These are phyloP conservation scores for Oryzias melastigma DNA, from an alignment of 2,113 vertebrate genomes.

Conservation along the genomic window DNA sequence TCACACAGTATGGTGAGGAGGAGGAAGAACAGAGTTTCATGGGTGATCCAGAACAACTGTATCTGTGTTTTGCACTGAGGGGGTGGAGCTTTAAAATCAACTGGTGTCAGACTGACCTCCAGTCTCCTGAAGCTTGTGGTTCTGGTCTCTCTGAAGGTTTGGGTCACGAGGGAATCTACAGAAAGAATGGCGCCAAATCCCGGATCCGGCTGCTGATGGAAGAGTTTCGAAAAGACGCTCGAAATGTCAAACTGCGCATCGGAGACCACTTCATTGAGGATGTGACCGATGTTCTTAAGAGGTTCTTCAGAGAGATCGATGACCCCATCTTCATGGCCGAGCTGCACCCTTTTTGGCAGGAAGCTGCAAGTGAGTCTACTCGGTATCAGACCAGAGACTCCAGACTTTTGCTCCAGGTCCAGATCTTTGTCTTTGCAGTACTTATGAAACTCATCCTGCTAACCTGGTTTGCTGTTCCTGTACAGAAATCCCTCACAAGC, in stretches of 20 bases:
- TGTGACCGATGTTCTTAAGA: conserved; percentile 93
- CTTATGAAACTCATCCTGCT: neutral
- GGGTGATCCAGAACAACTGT: no score
- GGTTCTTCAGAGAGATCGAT: conserved; percentile 95
- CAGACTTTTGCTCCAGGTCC: no score
- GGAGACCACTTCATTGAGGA: conserved; percentile 97
- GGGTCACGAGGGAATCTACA: conserved; percentile 92
- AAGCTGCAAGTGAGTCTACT: conserved; percentile 85
- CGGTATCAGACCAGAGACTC: neutral
- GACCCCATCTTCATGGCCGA: conserved; percentile 91
- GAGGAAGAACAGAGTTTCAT: no score
- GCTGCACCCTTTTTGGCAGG: conserved; percentile 89
- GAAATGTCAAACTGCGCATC: conserved; percentile 92
- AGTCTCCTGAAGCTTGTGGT: neutral
- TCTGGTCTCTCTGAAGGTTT: conserved; percentile 75
- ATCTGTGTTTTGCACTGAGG: no score
- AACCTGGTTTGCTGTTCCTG: neutral
- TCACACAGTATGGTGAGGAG: conserved; percentile 92
- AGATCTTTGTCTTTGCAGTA: no score
- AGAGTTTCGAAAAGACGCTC: conserved; percentile 91
- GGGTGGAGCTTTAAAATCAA: no score
- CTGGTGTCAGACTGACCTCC: no score
- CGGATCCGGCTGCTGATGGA: conserved; percentile 94
- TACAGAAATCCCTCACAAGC: conserved; percentile 81
- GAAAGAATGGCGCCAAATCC: conserved; percentile 94